These are phyloP conservation scores for Watsonalla binaria DNA, from an alignment of 2,888 invertebrate genomes.

Conservation along the genomic window DNA sequence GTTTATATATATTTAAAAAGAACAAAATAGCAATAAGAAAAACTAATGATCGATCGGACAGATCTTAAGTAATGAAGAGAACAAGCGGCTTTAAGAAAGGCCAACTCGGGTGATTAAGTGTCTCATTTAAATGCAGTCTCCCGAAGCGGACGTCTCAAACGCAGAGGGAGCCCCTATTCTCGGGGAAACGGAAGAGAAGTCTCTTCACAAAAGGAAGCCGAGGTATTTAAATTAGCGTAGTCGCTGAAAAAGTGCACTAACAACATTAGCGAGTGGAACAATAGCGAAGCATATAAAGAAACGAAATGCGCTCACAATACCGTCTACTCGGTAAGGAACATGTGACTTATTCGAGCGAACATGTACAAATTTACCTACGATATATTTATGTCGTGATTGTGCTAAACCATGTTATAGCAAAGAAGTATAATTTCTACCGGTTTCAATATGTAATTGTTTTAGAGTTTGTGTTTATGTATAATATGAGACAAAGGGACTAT, in stretches of 20 bases:
- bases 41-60: slow-evolving; percentile 23
- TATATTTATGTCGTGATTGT: too few relatives aligned
- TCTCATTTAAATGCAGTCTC: slow-evolving; percentile 79
- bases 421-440: too few relatives aligned
- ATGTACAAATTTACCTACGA: too few relatives aligned
- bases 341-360: too few relatives aligned
- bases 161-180: slow-evolving; percentile 65
- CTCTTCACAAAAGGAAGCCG: slow-evolving; percentile 73
- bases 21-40: slow-evolving; percentile 12
- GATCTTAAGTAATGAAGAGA: slow-evolving; percentile 62
- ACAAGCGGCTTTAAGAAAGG: slow-evolving; percentile 69
- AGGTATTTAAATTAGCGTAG: slow-evolving; percentile 77
- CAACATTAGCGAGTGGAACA: slow-evolving; percentile 75
- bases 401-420: too few relatives aligned
- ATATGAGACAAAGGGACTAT: slow-evolving; percentile 55
- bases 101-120: slow-evolving; percentile 76
- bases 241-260: slow-evolving; percentile 77
- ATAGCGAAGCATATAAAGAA: slow-evolving; percentile 67
- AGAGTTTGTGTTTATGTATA: slow-evolving; percentile 35
- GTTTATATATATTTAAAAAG: background rate
- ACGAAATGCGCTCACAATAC: slow-evolving; percentile 51
- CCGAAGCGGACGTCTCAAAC: slow-evolving; percentile 70
- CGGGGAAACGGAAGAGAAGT: slow-evolving; percentile 76
- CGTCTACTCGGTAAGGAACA: slow-evolving; percentile 33
- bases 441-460: slow-evolving; percentile 8